These are phyloP conservation scores for Dinoponera quadriceps DNA, from an alignment of 1,140 invertebrate genomes.

Conservation along the genomic window DNA sequence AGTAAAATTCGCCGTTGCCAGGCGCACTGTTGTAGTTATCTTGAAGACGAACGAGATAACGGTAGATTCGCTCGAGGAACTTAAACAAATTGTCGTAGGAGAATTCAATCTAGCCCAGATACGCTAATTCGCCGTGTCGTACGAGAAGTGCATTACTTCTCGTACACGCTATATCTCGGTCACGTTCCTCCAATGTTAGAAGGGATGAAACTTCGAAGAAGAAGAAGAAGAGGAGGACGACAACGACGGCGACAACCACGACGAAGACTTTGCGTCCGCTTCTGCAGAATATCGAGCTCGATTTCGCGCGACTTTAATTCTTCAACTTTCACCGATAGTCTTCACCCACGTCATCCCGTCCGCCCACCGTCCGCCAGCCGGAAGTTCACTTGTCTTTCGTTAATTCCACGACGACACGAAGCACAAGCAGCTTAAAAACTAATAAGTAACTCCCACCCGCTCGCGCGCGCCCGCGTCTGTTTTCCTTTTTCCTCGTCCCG, in stretches of 20 bases:
- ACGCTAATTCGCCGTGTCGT: no score
- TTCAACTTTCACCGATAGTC: constrained; percentile 15
- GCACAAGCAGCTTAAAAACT: constrained; percentile 65
- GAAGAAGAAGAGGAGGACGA: no score
- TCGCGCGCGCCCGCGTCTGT: not conserved
- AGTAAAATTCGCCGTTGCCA: no score
- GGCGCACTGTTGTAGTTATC: no score
- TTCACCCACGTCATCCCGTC: constrained; percentile 1
- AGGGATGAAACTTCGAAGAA: constrained; percentile 1
- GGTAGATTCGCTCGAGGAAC: no score
- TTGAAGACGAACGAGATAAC: no score
- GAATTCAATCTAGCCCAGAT: no score
- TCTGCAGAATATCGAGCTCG: not conserved
- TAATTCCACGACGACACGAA: constrained; percentile 49
- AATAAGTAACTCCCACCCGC: constrained; percentile 63
- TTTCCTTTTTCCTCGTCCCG: constrained; percentile 6
- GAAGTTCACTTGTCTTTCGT: constrained; percentile 59
- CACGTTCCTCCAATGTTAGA: no score
- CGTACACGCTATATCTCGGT: no score
- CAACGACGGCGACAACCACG: no score
- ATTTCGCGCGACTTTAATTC: constrained; percentile 24
- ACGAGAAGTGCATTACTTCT: no score
- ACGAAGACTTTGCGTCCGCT: not conserved
- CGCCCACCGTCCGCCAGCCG: not conserved
- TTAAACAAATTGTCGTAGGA: no score